A percentile compares a stretch with the other conserved stretches of the same genome.
Evolutionary conservation across 2,113 vertebrate species (phyloP).

Genomic region (Daubentonia madagascariensis): DNA sequence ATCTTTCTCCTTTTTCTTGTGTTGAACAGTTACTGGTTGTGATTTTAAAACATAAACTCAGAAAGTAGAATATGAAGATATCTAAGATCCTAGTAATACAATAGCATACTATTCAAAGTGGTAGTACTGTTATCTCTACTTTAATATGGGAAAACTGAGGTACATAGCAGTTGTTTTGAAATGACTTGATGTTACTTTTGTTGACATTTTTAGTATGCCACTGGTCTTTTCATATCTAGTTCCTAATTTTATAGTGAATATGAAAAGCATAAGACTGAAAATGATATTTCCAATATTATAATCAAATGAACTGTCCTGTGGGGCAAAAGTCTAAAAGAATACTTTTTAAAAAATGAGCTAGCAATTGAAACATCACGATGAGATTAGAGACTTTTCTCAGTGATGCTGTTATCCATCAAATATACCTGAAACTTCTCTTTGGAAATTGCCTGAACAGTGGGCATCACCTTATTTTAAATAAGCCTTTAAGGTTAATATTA

Average conservation of each 20-base stretch:
- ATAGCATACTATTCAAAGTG: not conserved
- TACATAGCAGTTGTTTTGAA: not conserved
- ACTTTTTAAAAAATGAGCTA: not conserved
- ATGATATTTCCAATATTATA: not conserved
- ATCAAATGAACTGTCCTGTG: not conserved
- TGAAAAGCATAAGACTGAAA: not conserved
- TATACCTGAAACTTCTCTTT: not conserved
- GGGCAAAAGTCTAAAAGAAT: not conserved
- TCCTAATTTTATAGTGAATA: not conserved
- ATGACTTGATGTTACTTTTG: not conserved
- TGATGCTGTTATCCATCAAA: not conserved
- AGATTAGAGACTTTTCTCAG: not conserved
- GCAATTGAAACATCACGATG: not conserved
- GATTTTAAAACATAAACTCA: not conserved
- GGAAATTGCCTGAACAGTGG: not conserved
- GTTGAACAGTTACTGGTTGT: not conserved
- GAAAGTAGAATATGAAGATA: not conserved
- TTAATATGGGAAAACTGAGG: not conserved
- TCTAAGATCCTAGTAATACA: not conserved
- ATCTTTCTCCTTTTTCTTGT: not conserved
- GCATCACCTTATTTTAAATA: slow-evolving; percentile 10
- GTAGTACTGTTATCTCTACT: not conserved
- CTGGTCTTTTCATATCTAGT: not conserved
- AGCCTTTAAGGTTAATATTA: not conserved
- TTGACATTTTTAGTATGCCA: not conserved